Percentiles rank a stretch among this genome's conserved stretches.
phyloP scores from a whole-genome alignment of 2,797 vertebrate species.

The Acanthiza pusilla region DNA sequence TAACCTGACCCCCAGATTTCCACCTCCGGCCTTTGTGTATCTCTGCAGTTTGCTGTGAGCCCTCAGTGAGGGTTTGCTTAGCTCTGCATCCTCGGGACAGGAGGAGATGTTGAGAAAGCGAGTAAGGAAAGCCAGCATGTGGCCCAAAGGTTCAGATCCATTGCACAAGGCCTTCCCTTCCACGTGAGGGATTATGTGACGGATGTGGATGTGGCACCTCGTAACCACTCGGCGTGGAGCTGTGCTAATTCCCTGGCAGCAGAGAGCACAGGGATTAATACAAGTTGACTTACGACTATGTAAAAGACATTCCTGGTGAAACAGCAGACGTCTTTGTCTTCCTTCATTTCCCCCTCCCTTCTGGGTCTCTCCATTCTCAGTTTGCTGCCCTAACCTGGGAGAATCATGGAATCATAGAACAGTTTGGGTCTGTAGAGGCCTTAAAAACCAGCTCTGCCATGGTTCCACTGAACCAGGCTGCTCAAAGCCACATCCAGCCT shows the following conservation, averaged over 20 bases:
- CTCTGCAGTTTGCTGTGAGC: background rate
- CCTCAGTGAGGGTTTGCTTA: background rate
- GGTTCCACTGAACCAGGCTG: background rate
- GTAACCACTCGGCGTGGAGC: background rate
- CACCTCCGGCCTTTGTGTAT: background rate
- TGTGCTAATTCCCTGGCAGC: slow-evolving; percentile 17
- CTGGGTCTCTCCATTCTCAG: background rate
- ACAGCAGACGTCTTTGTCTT: background rate
- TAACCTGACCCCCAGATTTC: background rate
- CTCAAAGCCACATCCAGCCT: fast-evolving
- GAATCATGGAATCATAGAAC: background rate
- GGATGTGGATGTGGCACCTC: background rate
- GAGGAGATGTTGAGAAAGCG: background rate
- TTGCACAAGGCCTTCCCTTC: background rate
- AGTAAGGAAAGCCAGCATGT: background rate
- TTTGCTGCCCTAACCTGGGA: background rate
- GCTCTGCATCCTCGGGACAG: background rate
- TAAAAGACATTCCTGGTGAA: background rate
- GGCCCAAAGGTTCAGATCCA: background rate
- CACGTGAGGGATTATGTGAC: background rate
- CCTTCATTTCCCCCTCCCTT: background rate
- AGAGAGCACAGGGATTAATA: background rate
- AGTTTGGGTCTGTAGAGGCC: background rate
- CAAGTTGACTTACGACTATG: background rate
- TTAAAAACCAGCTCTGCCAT: background rate